Evolutionary conservation across 1,140 invertebrate species (phyloP).

Genomic region (Tetraneura akinire): DNA sequence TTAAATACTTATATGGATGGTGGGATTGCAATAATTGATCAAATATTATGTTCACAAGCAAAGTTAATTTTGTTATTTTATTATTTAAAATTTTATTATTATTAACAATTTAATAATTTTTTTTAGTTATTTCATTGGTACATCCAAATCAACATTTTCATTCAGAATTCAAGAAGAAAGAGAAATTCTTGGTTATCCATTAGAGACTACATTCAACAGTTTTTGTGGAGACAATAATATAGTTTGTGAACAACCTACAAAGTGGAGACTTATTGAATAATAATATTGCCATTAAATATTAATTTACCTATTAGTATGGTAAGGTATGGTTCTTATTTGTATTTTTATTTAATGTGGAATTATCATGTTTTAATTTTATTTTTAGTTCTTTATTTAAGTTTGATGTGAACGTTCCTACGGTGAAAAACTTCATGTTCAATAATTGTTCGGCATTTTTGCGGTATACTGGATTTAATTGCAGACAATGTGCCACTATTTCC

Average conservation of each 20-base stretch:
- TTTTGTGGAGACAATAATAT: constrained; percentile 67
- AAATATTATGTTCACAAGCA: constrained; percentile 90
- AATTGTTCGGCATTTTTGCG: neutral
- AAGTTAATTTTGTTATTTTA: constrained; percentile 60
- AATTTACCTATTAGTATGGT: neutral
- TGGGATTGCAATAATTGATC: constrained; percentile 90
- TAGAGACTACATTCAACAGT: constrained; percentile 83
- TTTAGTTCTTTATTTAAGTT: neutral
- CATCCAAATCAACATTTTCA: constrained; percentile 92
- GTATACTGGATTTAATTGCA: constrained; percentile 1
- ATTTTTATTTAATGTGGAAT: neutral
- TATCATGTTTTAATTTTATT: neutral
- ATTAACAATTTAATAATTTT: constrained; percentile 28
- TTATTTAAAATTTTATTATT: constrained; percentile 20
- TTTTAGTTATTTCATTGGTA: constrained; percentile 82
- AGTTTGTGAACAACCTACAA: constrained; percentile 53
- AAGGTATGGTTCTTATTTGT: neutral
- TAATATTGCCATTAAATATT: neutral
- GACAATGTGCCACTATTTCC: neutral
- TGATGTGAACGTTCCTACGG: neutral
- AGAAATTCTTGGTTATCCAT: constrained; percentile 86
- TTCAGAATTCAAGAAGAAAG: constrained; percentile 96
- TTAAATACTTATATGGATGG: constrained; percentile 74
- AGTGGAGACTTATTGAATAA: constrained; percentile 52
- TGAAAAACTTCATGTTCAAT: constrained; percentile 10